These are phyloP conservation scores for Diuraphis noxia DNA, from an alignment of 1,140 invertebrate genomes.

Conservation along the genomic window DNA sequence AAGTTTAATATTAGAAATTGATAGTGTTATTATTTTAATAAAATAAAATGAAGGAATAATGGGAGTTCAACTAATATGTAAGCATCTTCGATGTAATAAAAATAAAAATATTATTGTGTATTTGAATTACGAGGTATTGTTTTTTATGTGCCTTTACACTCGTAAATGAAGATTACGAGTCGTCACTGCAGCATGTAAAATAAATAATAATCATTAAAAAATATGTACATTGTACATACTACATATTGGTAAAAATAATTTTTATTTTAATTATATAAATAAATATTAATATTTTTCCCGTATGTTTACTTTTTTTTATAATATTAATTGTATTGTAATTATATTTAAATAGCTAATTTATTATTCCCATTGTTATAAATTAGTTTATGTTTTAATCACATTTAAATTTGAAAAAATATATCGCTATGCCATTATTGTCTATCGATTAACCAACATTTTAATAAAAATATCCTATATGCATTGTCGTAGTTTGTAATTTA, in stretches of 20 bases:
- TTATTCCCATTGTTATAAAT: not conserved
- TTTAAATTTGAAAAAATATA: not conserved
- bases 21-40: not conserved
- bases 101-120: not conserved
- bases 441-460: not conserved
- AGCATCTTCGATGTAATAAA: not conserved
- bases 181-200: not conserved
- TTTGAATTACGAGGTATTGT: not conserved
- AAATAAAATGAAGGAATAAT: not conserved
- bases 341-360: not conserved
- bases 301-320: not conserved
- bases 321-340: not conserved
- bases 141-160: not conserved
- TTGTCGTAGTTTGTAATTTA: not conserved
- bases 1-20: not conserved
- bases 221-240: not conserved
- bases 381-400: not conserved
- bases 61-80: not conserved
- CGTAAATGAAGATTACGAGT: not conserved
- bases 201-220: not conserved
- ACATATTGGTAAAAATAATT: not conserved
- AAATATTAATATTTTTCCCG: not conserved
- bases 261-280: not conserved
- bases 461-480: not conserved
- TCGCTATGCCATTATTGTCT: not conserved